Conservation (phyloP, 2,113 vertebrate genomes). For the Muscicapa adusta region DNA sequence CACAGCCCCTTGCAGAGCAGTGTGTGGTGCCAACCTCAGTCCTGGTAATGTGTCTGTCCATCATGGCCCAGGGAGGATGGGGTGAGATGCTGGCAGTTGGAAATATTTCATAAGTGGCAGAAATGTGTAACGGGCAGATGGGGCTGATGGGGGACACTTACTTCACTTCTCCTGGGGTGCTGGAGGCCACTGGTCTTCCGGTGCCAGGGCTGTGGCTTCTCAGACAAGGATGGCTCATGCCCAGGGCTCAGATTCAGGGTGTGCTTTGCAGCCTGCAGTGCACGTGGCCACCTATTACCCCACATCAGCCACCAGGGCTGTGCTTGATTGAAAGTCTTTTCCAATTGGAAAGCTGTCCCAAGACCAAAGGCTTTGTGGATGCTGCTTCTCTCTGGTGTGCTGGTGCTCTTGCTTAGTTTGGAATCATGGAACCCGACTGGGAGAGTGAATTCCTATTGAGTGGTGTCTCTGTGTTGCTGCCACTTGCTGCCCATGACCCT, state of each 20-base stretch:
- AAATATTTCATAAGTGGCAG: constrained; percentile 64
- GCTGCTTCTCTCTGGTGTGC: background rate
- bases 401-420: background rate
- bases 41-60: accelerated
- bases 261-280: background rate
- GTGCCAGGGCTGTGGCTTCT: background rate
- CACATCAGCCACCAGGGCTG: accelerated
- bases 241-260: background rate
- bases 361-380: background rate
- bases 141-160: background rate
- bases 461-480: accelerated
- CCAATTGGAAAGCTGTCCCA: accelerated
- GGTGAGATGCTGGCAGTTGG: background rate
- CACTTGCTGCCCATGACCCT: background rate
- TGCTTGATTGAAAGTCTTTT: background rate
- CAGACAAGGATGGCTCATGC: background rate
- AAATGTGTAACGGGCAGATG: background rate
- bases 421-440: background rate
- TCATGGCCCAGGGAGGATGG: background rate
- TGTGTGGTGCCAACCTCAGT: background rate
- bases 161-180: constrained; percentile 31
- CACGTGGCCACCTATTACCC: background rate
- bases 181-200: constrained; percentile 23
- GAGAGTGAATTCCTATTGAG: background rate
- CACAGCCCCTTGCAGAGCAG: background rate